phyloP scores from a whole-genome alignment of 2,113 vertebrate species.

The Apteryx owenii region DNA sequence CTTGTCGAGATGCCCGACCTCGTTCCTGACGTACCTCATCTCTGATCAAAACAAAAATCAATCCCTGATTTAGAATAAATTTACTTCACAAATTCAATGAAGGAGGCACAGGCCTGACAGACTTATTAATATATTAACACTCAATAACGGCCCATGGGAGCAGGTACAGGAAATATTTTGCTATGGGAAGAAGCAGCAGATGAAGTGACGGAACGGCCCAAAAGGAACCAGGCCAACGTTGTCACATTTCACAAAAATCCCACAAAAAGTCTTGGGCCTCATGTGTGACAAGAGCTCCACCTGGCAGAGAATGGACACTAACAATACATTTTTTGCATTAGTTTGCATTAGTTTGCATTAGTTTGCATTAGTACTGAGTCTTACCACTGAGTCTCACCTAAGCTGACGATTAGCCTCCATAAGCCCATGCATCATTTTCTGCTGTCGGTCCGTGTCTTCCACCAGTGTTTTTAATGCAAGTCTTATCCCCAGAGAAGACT shows the following conservation, averaged over 20 bases:
- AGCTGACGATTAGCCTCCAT: conserved; percentile 84
- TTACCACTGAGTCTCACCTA: conserved; percentile 76
- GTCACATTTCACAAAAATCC: background rate
- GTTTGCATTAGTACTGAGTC: background rate
- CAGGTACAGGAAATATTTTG: background rate
- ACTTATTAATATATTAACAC: background rate
- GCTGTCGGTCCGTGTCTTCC: conserved; percentile 83
- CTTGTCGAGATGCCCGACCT: conserved; percentile 73
- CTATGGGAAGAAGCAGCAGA: background rate
- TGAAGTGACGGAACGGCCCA: rapidly evolving
- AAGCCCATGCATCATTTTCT: conserved; percentile 85
- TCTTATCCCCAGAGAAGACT: conserved; percentile 80
- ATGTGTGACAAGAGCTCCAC: background rate
- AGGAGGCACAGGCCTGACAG: background rate
- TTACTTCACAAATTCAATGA: background rate
- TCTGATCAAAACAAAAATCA: conserved; percentile 65
- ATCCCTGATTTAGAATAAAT: background rate
- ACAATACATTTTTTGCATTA: background rate
- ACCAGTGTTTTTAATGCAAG: conserved; percentile 81
- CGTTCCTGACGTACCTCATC: conserved; percentile 80
- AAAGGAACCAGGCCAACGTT: background rate
- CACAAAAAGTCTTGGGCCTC: background rate
- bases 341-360: too few relatives aligned
- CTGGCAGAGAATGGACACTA: background rate
- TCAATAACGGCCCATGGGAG: background rate